These are phyloP conservation scores for Drosophila pallidifrons DNA, from an alignment of 1,140 invertebrate genomes.

Conservation along the genomic window DNA sequence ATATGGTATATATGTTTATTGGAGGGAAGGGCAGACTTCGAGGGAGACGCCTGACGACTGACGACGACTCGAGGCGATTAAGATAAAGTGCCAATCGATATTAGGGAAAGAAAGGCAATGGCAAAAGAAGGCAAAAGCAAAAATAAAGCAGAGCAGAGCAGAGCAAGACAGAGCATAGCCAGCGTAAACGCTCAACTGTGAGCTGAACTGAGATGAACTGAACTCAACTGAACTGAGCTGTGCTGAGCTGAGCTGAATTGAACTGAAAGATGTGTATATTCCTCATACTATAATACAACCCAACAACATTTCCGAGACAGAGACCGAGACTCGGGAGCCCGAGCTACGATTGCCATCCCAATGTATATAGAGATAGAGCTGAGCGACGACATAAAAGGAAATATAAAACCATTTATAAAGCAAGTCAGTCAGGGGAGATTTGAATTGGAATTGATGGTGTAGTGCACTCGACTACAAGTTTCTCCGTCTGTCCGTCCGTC, in stretches of 20 bases:
- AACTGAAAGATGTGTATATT: conserved; percentile 30
- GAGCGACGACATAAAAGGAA: conserved; percentile 77
- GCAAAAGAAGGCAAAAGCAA: conserved; percentile 16
- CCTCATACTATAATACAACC: conserved; percentile 36
- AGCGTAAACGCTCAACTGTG: not conserved
- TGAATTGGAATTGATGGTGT: conserved; percentile 83
- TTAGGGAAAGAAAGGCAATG: conserved; percentile 76
- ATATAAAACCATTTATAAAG: conserved; percentile 84
- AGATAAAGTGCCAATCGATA: conserved; percentile 84
- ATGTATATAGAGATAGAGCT: conserved; percentile 39
- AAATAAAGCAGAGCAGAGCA: conserved; percentile 20
- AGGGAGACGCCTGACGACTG: conserved; percentile 47
- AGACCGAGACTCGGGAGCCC: conserved; percentile 39
- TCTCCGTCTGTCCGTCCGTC: conserved; percentile 21
- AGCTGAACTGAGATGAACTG: conserved; percentile 16
- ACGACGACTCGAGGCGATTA: conserved; percentile 77
- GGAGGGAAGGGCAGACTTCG: conserved; percentile 37
- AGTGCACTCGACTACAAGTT: conserved; percentile 68
- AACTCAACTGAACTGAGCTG: conserved; percentile 5
- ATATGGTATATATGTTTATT: conserved; percentile 23
- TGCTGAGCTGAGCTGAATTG: not conserved
- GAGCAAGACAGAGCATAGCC: conserved; percentile 2
- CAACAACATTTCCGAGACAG: conserved; percentile 27
- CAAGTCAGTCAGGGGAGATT: conserved; percentile 83
- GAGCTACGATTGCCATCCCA: not conserved